phyloP scores from a whole-genome alignment of 1,140 invertebrate genomes.

The Bursaphelenchus mucronatus region DNA sequence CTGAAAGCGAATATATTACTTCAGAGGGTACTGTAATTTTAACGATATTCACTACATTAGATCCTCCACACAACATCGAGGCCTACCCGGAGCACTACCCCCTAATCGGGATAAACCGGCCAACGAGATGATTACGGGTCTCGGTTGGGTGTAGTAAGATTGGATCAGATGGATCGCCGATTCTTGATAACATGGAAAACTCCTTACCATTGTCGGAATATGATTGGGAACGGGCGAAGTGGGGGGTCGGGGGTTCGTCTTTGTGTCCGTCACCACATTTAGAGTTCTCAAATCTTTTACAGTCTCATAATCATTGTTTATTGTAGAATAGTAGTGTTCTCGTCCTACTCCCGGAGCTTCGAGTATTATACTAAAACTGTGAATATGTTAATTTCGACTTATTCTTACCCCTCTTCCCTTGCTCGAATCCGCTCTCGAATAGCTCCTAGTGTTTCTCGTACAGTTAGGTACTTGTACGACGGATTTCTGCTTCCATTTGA shows the following conservation, averaged over 20 bases:
- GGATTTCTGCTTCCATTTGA: conserved; percentile 27
- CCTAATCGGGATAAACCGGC: conserved; percentile 1
- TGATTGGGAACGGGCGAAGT: conserved; percentile 43
- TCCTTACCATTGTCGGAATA: conserved; percentile 13
- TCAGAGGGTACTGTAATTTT: background rate
- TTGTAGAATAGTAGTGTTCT: conserved; percentile 50
- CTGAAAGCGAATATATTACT: background rate
- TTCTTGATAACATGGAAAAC: conserved; percentile 7
- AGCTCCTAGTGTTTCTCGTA: conserved; percentile 42
- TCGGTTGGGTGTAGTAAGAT: background rate
- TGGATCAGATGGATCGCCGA: background rate
- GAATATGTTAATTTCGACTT: conserved; percentile 12
- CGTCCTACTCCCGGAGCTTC: conserved; percentile 2
- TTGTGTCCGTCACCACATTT: conserved; percentile 1
- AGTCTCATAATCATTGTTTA: conserved; percentile 46
- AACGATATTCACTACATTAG: background rate
- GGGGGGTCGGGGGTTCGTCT: conserved; percentile 17
- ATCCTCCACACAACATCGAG: background rate
- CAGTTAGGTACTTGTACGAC: conserved; percentile 46
- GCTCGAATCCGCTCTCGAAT: conserved; percentile 39
- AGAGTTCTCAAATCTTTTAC: conserved; percentile 14
- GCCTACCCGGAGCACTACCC: conserved; percentile 1
- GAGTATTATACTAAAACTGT: conserved; percentile 15
- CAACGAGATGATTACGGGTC: conserved; percentile 15
- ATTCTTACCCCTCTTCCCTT: conserved; percentile 24